These are phyloP conservation scores for Nephrotoma guestfalica DNA, from an alignment of 2,888 invertebrate genomes.

Conservation along the genomic window DNA sequence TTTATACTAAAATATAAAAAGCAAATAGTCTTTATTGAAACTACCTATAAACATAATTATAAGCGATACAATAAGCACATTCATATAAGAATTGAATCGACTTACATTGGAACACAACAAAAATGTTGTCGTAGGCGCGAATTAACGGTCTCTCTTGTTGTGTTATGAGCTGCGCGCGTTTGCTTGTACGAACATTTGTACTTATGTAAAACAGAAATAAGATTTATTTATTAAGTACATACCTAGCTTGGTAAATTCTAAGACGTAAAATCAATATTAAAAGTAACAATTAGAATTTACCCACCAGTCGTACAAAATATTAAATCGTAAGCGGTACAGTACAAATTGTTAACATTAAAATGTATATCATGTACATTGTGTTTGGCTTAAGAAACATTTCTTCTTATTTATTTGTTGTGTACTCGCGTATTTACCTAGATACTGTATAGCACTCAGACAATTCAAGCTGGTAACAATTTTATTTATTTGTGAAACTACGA, in stretches of 20 bases:
- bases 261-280: not conserved
- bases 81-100: not conserved
- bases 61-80: not conserved
- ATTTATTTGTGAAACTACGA: not conserved
- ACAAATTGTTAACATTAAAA: not conserved
- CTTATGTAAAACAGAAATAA: not conserved
- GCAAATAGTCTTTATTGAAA: not conserved
- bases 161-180: not conserved
- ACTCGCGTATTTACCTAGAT: not conserved
- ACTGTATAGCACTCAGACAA: not conserved
- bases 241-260: not conserved
- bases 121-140: not conserved
- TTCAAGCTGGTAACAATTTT: not conserved
- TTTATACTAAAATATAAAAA: no score
- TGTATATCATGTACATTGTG: not conserved
- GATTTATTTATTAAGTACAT: not conserved
- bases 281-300: not conserved
- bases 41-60: not conserved
- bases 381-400: not conserved
- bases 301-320: not conserved
- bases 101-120: not conserved
- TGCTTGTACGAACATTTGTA: not conserved
- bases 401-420: not conserved
- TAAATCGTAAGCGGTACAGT: not conserved
- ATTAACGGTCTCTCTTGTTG: not conserved